Conservation (phyloP, 92 coral and sea anemone genomes). For the Zoanthus sansibaricus region DNA sequence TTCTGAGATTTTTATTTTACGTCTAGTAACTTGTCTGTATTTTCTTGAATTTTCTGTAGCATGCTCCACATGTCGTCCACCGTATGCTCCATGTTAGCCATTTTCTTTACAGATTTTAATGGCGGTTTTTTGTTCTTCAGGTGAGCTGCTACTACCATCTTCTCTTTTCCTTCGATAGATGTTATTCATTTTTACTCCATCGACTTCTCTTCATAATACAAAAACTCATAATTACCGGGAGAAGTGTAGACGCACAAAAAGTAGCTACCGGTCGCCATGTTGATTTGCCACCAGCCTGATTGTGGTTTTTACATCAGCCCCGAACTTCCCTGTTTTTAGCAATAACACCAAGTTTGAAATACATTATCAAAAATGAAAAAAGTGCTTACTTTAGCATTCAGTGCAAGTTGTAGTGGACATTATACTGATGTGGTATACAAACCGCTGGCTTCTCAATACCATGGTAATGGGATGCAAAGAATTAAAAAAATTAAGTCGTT, state of each 20-base stretch:
- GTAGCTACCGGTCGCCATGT: neutral
- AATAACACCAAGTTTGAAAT: too few relatives aligned
- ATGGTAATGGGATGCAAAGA: too few relatives aligned
- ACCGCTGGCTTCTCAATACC: too few relatives aligned
- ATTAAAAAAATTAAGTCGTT: too few relatives aligned
- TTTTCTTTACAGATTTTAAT: conserved; percentile 14
- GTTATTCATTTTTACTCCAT: neutral
- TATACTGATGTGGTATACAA: too few relatives aligned
- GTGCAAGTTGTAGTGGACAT: too few relatives aligned
- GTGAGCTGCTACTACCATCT: conserved; percentile 3
- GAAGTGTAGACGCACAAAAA: neutral
- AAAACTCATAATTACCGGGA: neutral
- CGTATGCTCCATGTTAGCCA: neutral
- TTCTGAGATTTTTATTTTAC: conserved; percentile 22
- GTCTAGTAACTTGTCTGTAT: conserved; percentile 2
- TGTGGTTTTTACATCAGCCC: too few relatives aligned
- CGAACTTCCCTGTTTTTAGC: too few relatives aligned
- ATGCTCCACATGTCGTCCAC: neutral
- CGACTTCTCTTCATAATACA: neutral
- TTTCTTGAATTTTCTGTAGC: neutral
- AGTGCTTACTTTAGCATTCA: too few relatives aligned
- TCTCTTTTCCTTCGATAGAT: conserved; percentile 3
- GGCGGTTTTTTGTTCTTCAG: conserved; percentile 1
- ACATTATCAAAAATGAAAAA: too few relatives aligned
- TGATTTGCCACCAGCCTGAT: neutral